A percentile compares a stretch with the other conserved stretches of the same genome.
Conservation (phyloP, 1,140 invertebrate genomes). For the Scaptodrosophila lebanonensis region DNA sequence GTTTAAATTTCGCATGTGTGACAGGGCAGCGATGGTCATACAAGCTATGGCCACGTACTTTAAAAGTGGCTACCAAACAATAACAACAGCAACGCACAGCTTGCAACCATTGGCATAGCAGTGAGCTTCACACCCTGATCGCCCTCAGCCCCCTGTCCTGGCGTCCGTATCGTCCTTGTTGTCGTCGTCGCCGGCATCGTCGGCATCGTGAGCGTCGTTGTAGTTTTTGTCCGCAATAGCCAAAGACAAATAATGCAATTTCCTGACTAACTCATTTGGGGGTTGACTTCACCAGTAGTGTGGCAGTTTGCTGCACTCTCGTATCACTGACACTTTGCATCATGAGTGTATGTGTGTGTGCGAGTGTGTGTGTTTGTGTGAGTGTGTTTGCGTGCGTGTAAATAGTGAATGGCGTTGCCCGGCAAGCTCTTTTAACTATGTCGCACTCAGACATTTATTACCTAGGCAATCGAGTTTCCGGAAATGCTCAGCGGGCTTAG, state of each 20-base stretch:
- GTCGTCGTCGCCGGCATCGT: not conserved
- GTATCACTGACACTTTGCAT: conserved; percentile 55
- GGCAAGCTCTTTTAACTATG: conserved; percentile 1
- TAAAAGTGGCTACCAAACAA: conserved; percentile 49
- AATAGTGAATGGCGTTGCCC: no score
- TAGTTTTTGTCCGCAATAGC: conserved; percentile 54
- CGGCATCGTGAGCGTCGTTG: conserved; percentile 12
- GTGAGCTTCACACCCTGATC: no score
- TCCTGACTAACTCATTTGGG: conserved; percentile 74
- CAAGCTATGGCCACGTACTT: conserved; percentile 59
- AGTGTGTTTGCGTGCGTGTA: conserved; percentile 9
- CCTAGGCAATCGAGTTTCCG: conserved; percentile 52
- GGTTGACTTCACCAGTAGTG: not conserved
- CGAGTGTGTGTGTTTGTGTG: conserved; percentile 4
- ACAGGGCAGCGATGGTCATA: conserved; percentile 39
- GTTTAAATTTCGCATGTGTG: conserved; percentile 67
- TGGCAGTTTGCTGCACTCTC: conserved; percentile 20
- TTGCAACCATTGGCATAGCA: no score
- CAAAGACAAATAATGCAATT: conserved; percentile 76
- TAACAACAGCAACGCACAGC: conserved; percentile 20
- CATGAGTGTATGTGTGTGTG: not conserved
- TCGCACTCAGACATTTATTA: conserved; percentile 61
- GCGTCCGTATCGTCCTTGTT: no score
- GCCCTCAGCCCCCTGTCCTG: no score
- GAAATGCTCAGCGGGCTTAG: conserved; percentile 11